Percentiles rank a stretch among this genome's conserved stretches.
These are phyloP conservation scores for Peromyscus eremicus DNA, from an alignment of 2,797 vertebrate genomes.

Conservation along the genomic window DNA sequence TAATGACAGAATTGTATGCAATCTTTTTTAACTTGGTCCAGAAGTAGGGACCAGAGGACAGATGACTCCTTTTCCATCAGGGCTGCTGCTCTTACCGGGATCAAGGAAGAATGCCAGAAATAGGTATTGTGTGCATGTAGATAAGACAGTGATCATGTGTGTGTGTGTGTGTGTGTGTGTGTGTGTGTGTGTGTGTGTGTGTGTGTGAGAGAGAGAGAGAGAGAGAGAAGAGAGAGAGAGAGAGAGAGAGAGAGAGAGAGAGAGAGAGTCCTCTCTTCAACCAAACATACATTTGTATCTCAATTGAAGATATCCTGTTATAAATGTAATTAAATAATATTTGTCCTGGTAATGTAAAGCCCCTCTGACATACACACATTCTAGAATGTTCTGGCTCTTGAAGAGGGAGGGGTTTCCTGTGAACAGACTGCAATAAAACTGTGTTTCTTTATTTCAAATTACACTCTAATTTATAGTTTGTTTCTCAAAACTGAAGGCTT, in stretches of 20 bases:
- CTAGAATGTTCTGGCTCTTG: neutral
- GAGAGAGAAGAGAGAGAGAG: neutral
- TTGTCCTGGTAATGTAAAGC: conserved; percentile 2
- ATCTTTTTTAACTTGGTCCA: neutral
- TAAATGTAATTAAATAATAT: neutral
- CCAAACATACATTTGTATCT: neutral
- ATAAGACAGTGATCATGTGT: neutral
- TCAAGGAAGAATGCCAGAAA: neutral
- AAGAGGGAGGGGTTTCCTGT: neutral
- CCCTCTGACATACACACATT: neutral
- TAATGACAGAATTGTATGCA: neutral
- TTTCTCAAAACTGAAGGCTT: neutral
- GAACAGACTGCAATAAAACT: neutral
- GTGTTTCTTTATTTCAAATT: neutral
- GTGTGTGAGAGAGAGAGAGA: neutral
- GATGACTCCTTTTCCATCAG: neutral
- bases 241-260: neutral
- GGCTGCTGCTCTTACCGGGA: neutral
- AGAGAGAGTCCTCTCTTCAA: neutral
- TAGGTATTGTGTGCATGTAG: neutral
- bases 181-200: neutral
- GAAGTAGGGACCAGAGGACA: neutral
- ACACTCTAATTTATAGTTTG: neutral
- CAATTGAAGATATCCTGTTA: conserved; percentile 50
- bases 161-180: neutral